phyloP scores from a whole-genome alignment of 92 coral and sea anemone species.

The Zoanthus solanderi region DNA sequence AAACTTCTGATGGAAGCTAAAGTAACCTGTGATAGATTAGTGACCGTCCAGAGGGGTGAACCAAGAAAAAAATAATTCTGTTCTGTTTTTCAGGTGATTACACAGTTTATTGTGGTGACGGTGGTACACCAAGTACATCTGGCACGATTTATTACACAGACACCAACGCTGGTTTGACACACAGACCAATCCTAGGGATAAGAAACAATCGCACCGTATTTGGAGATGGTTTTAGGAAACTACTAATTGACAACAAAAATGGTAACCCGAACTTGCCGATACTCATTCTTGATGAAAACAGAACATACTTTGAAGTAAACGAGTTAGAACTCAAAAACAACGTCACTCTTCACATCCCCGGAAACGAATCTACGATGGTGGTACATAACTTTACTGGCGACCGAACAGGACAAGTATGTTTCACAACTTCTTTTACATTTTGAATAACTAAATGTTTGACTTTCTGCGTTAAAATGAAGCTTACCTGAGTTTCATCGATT shows the following conservation, averaged over 20 bases:
- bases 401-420: constrained; percentile 61
- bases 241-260: constrained; percentile 67
- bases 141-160: constrained; percentile 78
- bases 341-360: constrained; percentile 66
- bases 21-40: too few relatives aligned
- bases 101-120: constrained; percentile 64
- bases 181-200: constrained; percentile 57
- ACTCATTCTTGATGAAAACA: constrained; percentile 59
- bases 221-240: constrained; percentile 70
- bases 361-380: constrained; percentile 65
- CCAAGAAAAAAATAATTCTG: not conserved
- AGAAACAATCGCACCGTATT: constrained; percentile 64
- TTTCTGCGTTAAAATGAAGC: not conserved
- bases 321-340: constrained; percentile 67
- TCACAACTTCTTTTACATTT: not conserved
- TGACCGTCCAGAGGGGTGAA: too few relatives aligned
- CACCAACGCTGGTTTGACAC: constrained; percentile 73
- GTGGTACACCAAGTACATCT: constrained; percentile 66
- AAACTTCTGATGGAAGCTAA: too few relatives aligned
- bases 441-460: not conserved
- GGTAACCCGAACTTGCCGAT: constrained; percentile 67
- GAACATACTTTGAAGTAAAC: constrained; percentile 68
- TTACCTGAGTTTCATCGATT: too few relatives aligned
- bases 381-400: constrained; percentile 75
- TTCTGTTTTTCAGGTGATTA: constrained; percentile 61